Conservation (phyloP, 2,797 vertebrate species). For the Lagodon rhomboides region DNA sequence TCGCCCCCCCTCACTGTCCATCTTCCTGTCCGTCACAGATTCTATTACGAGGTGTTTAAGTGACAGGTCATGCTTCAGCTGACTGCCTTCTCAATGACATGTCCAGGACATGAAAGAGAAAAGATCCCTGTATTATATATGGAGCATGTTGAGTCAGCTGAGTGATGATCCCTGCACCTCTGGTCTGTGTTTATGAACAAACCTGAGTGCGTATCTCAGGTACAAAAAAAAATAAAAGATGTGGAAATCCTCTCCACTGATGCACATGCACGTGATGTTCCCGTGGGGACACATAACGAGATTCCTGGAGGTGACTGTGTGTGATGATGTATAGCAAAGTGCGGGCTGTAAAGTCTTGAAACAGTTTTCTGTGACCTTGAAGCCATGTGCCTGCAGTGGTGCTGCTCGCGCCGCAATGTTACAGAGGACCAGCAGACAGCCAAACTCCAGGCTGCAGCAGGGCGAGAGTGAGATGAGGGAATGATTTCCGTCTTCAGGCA, state of each 20-base stretch:
- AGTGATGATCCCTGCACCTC: neutral
- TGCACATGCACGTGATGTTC: conserved; percentile 27
- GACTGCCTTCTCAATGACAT: conserved; percentile 57
- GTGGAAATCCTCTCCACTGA: conserved; percentile 31
- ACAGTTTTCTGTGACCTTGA: conserved; percentile 77
- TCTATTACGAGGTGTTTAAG: conserved; percentile 55
- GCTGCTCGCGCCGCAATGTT: conserved; percentile 74
- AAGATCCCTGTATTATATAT: neutral
- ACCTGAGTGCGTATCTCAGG: conserved; percentile 3
- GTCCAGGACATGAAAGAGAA: conserved; percentile 39
- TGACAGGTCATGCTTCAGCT: conserved; percentile 47
- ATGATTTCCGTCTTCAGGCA: conserved; percentile 53
- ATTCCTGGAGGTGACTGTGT: conserved; percentile 19
- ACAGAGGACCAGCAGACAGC: conserved; percentile 58
- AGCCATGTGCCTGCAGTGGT: conserved; percentile 67
- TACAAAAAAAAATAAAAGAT: neutral
- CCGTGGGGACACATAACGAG: conserved; percentile 37
- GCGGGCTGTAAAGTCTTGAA: conserved; percentile 42
- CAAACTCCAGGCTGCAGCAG: conserved; percentile 63
- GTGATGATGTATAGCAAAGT: conserved; percentile 48
- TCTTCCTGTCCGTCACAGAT: conserved; percentile 44
- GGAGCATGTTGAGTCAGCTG: conserved; percentile 41
- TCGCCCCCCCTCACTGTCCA: conserved; percentile 1
- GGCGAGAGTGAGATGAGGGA: conserved; percentile 49
- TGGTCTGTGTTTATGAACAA: neutral